Evolutionary conservation across 53 echinoderm and acorn worm genomes (phyloP), one percentile per base, ranked within the genome.

Genomic region (Echinarachnius parma): DNA sequence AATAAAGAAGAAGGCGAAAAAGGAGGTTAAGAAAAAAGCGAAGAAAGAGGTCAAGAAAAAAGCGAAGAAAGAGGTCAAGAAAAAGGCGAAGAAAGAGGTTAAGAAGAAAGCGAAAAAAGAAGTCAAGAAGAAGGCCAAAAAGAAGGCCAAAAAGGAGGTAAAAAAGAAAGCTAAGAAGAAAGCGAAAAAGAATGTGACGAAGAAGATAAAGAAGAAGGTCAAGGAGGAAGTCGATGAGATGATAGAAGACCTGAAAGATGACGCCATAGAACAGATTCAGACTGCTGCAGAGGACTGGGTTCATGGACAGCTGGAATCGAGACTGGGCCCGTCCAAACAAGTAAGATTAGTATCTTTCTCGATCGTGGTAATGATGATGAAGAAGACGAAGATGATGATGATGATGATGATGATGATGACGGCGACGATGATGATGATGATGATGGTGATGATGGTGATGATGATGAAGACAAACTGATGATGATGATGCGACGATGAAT

Each of bases 21-120:
- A 81, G 42, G 21, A 72, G 36, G 58, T 34, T n/a, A 57, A 81
- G 52, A 81, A 81, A 22, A 22, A 81, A 35, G 64, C 34, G 0
- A 48, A 81, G 47, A 21, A 71, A 34, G 32, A 75, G 16, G 61
- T 75, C 9, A 74, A 74, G 31, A 48, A 74, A 28, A 34, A 74
- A 19, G 71, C 67, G 11, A 66, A 86, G 37, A 54, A 87, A 8
- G 78, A 90, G n/a, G 81, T 72, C 2, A 62, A 85, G 31, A 74
- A 90, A 15, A 78, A 82, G 53, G 74, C 71, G 24, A 59, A 76
- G 64, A 77, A 30, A 59, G 75, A 54, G 53, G 56, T 3, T 25
- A 80, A 69, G 49, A 89, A 33, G 69, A 66, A 60, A 59, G 76
- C 44, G 18, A 57, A 56, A 60, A 55, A 13, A 26, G 65, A 39